A percentile compares a stretch with the other conserved stretches of the same genome.
These are phyloP conservation scores for Lasius fuliginosus DNA, from an alignment of 2,888 invertebrate genomes.

Conservation along the genomic window DNA sequence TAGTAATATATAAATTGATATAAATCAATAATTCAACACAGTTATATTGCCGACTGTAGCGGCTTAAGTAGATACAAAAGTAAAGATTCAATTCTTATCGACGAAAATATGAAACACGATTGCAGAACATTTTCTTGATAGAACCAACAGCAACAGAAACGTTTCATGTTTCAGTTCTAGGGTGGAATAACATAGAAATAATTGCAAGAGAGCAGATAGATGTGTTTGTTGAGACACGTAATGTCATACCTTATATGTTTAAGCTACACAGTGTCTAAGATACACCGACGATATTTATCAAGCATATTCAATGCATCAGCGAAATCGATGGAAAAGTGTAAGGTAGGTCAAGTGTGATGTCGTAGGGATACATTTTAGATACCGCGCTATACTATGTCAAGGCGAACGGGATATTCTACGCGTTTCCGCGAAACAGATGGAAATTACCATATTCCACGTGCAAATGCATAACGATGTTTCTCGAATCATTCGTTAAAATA, in stretches of 20 bases:
- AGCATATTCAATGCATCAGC: constrained; percentile 51
- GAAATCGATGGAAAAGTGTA: constrained; percentile 57
- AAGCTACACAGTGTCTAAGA: neutral
- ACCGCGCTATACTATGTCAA: constrained; percentile 66
- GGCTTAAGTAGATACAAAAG: constrained; percentile 34
- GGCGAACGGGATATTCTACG: constrained; percentile 62
- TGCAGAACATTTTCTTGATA: neutral
- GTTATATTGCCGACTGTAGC: neutral
- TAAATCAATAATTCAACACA: constrained; percentile 37
- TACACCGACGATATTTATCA: constrained; percentile 15
- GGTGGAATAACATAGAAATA: neutral
- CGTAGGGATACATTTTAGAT: constrained; percentile 66
- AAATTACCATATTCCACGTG: constrained; percentile 46
- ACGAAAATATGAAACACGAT: constrained; percentile 11
- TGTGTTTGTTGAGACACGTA: neutral
- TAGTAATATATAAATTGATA: constrained; percentile 37
- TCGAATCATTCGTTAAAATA: constrained; percentile 18
- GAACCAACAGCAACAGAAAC: neutral
- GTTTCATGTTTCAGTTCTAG: constrained; percentile 4
- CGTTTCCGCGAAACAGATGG: constrained; percentile 58
- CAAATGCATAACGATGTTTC: constrained; percentile 5
- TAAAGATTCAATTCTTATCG: constrained; percentile 13
- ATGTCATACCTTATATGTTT: neutral
- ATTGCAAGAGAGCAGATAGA: neutral
- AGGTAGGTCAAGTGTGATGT: constrained; percentile 66